Base-by-base conservation (phyloP, 2,797 vertebrate species). In the Eurystomus glaucurus region DNA sequence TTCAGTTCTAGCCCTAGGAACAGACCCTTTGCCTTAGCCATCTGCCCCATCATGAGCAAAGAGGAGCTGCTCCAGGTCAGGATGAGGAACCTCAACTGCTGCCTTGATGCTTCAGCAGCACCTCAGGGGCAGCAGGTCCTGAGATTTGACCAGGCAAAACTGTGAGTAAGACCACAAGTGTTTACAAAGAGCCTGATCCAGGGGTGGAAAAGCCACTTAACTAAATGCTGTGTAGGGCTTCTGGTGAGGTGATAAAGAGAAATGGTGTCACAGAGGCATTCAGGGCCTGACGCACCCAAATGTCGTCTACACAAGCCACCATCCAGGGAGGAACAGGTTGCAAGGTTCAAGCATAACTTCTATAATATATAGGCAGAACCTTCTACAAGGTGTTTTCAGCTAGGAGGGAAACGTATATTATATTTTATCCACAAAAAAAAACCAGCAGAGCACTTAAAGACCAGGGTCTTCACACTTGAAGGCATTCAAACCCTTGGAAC, bases 81-180 rank as follows among this genome's bases (percentile, higher is more conserved):
- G 20, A 21, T 45, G 58, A 71, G n/a, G 80, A 84, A 65, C 58
- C 13, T 52, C 66, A 78, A 26, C 51, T 25, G 15, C 19, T 64
- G 43, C 43, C 55, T 69, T 28, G 19, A 45, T 13, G 33, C 39
- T 26, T 25, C 60, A 57, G 33, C 14, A 51, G 28, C n/a, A 43
- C 26, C 35, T 29, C 1, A 0, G 11, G 18, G 39, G 28, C 13
- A 77, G 35, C 1, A 0, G 7, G 19, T 65, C 39, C 10, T 19
- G 18, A 76, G 29, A 39, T 28, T 28, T 46, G 43, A 70, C 15
- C 37, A 39, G 31, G 39, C 10, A 20, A 28, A 8, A 29, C 18
- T 31, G 41, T 7, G 14, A 71, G 26, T 11, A 37, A 66, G 26
- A 19, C 12, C 55, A 14, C 22, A 37, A 28, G 14, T 10, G 8